Conservation (phyloP, 2,797 vertebrate genomes). For the Arremon brunneinucha region DNA sequence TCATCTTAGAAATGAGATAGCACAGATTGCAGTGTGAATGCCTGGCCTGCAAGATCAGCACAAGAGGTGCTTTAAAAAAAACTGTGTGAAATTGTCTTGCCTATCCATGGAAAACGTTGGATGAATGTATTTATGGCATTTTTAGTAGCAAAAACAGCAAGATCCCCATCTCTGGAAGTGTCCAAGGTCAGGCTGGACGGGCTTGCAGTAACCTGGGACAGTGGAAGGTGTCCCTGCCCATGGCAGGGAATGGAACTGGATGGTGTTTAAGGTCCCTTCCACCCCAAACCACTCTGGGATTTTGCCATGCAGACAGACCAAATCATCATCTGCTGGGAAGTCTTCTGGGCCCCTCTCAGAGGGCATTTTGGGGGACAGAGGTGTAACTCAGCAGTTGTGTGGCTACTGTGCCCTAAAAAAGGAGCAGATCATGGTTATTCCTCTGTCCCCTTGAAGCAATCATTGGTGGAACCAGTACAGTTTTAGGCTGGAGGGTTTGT, state of each 20-base stretch:
- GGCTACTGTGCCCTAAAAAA: background rate
- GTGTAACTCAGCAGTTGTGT: background rate
- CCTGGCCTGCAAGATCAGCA: background rate
- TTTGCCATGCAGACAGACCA: background rate
- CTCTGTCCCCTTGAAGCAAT: background rate
- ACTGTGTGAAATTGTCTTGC: background rate
- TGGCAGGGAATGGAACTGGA: background rate
- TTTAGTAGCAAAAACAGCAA: background rate
- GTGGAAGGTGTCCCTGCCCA: background rate
- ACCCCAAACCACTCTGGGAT: background rate
- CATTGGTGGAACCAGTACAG: background rate
- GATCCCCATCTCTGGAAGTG: background rate
- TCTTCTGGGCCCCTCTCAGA: background rate
- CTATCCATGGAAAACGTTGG: background rate
- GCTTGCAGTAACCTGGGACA: background rate
- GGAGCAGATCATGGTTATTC: background rate
- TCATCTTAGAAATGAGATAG: constrained; percentile 22
- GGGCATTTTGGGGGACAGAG: background rate
- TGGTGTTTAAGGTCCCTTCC: background rate
- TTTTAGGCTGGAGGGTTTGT: background rate
- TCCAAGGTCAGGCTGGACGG: background rate
- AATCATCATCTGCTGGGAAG: background rate
- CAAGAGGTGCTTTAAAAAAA: background rate
- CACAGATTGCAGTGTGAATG: background rate
- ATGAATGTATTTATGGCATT: background rate